Evolutionary conservation across 2,113 vertebrate species (phyloP).

Genomic region (Boulengeromyrus knoepffleri): DNA sequence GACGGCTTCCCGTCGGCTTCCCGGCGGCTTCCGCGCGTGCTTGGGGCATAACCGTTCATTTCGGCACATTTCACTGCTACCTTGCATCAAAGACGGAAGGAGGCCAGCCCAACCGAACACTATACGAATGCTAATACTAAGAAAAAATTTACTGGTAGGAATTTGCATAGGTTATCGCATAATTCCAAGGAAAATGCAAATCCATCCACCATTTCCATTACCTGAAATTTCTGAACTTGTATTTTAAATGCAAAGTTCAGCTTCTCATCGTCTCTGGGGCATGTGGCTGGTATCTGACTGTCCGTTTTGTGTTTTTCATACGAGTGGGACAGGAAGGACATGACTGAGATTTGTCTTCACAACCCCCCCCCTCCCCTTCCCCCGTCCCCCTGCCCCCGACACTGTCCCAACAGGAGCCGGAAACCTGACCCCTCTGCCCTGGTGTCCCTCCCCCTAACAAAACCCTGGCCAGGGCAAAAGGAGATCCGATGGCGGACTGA

Average conservation of each 20-base stretch:
- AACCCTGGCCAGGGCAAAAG: conserved; percentile 37
- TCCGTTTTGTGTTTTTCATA: not conserved
- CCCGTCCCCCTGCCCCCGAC: not conserved
- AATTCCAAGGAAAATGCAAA: not conserved
- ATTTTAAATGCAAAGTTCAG: not conserved
- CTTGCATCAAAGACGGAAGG: not conserved
- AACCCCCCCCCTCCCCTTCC: not conserved
- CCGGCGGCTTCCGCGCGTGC: not conserved
- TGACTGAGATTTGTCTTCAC: not conserved
- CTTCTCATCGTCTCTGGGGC: not conserved
- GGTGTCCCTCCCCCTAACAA: conserved; percentile 38
- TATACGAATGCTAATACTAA: not conserved
- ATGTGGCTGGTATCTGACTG: not conserved
- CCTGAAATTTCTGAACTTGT: not conserved
- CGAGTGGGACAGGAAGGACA: not conserved
- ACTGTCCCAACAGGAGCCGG: not conserved
- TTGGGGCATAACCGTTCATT: not conserved
- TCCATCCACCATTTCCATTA: not conserved
- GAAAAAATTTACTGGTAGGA: not conserved
- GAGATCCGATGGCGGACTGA: conserved; percentile 46
- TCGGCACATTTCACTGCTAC: not conserved
- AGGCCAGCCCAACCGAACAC: not conserved
- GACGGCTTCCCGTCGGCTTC: not conserved
- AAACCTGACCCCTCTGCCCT: conserved; percentile 24
- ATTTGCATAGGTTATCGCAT: not conserved